Evolutionary conservation across 2,888 invertebrate species (phyloP).

Genomic region (Tortricodes alternella): DNA sequence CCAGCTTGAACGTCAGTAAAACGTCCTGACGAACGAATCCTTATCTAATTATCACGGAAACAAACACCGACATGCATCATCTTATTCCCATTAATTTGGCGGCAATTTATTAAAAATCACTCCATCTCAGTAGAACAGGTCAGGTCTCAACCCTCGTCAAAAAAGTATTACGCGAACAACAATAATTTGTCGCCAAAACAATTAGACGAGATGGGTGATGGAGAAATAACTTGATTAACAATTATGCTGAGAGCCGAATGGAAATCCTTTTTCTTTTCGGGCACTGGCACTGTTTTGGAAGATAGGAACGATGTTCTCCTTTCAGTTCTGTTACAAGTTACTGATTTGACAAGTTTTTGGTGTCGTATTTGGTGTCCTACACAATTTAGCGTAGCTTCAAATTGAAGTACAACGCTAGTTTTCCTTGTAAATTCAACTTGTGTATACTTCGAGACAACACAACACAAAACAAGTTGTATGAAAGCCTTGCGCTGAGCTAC

Average conservation of each 20-base stretch:
- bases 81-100: constrained; percentile 16
- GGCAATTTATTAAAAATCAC: constrained; percentile 33
- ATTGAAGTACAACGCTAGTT: too few species aligned
- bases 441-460: too few species aligned
- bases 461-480: too few species aligned
- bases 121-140: constrained; percentile 41
- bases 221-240: constrained; percentile 30
- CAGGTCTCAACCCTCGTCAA: constrained; percentile 78
- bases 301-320: too few species aligned
- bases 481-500: too few species aligned
- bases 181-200: constrained; percentile 69
- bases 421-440: too few species aligned
- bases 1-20: not conserved
- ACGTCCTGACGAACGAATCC: not conserved
- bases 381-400: too few species aligned
- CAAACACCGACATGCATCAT: constrained; percentile 26
- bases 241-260: constrained; percentile 12
- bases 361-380: too few species aligned
- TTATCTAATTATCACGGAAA: constrained; percentile 25
- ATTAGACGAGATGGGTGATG: constrained; percentile 23
- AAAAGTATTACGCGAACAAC: constrained; percentile 64
- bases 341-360: too few species aligned
- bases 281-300: too few species aligned
- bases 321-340: too few species aligned
- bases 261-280: constrained; percentile 17